Conservation (phyloP, 2,888 invertebrate genomes). For the Caenorhabditis macrosperma region DNA sequence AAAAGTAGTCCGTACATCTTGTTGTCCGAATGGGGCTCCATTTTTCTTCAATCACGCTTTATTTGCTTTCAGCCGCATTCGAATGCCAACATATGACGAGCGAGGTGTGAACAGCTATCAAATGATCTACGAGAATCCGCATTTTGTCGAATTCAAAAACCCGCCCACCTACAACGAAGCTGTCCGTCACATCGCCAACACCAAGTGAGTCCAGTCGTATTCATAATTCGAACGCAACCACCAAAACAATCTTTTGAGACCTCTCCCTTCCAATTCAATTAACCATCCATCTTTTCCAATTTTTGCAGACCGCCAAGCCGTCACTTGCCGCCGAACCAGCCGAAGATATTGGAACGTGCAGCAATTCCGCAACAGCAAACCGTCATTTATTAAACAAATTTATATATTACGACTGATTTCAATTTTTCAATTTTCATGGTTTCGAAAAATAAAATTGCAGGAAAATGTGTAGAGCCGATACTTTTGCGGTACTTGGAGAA, state of each 20-base stretch:
- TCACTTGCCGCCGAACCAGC: slow-evolving; percentile 59
- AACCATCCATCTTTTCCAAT: not conserved
- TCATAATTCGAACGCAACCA: not conserved
- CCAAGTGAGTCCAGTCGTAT: slow-evolving; percentile 20
- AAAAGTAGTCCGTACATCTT: too few relatives aligned
- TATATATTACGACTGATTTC: not conserved
- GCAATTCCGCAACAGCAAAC: slow-evolving; percentile 24
- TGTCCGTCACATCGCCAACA: slow-evolving; percentile 23
- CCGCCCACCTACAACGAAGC: slow-evolving; percentile 57
- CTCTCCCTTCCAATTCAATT: slow-evolving; percentile 16
- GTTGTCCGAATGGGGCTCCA: too few relatives aligned
- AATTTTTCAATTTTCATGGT: too few relatives aligned
- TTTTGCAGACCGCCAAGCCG: slow-evolving; percentile 46
- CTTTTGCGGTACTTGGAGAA: too few relatives aligned
- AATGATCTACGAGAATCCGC: slow-evolving; percentile 54
- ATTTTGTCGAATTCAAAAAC: slow-evolving; percentile 52
- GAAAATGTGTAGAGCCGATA: too few relatives aligned
- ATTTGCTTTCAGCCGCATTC: slow-evolving; percentile 51
- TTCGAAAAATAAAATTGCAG: too few relatives aligned
- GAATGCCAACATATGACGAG: slow-evolving; percentile 46
- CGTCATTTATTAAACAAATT: slow-evolving; percentile 40
- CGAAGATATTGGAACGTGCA: slow-evolving; percentile 45
- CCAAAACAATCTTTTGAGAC: slow-evolving; percentile 20
- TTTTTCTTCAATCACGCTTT: too few relatives aligned
- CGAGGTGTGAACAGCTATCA: slow-evolving; percentile 48